Base-by-base conservation (phyloP, 2,797 vertebrate species). In the Melanotaenia parkinsoni region DNA sequence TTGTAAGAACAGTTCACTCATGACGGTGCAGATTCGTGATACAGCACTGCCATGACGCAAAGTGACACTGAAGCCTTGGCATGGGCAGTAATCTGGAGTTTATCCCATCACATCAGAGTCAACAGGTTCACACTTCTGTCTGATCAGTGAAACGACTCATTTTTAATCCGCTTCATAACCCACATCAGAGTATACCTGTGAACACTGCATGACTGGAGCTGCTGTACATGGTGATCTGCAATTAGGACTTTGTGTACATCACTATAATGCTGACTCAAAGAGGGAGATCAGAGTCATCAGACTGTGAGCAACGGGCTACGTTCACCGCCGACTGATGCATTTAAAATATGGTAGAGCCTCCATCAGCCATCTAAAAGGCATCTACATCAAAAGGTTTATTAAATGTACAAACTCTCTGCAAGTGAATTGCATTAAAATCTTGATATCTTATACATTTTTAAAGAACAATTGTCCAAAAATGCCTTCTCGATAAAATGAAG, bases 91-190 rank as follows among this genome's bases (percentile, higher is more conserved):
- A 88, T 87, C 86, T 28, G 1, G 2, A 45, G 53, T 12, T 57
- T 28, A 80, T 86, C 84, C 79, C 72, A 70, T 64, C 11, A 38
- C 74, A 79, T 86, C 84, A 82, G 72, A 12, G 14, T 60, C 43
- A 33, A 11, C 6, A 22, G 68, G 47, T 50, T 53, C 59, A 50
- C 20, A 1, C 57, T 35, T 50, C 32, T 35, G 40, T 74, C 30
- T 72, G 76, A 77, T 71, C 38, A 28, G 58, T 22, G 50, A 63
- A 71, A 69, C 24, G 6, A 64, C 68, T 84, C 50, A 22, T 45
- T 33, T 28, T 12, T 90, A 90, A 91, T 86, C 86, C 76, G 12
- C 70, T 35, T 24, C 43, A 60, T 65, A 74, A 81, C 73, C 76
- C 37, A 72, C 73, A 86, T 89, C 88, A 88, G 80, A 79, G 59